Evolutionary conservation across 1,140 invertebrate species (phyloP).

Genomic region (Bombus fervidus): DNA sequence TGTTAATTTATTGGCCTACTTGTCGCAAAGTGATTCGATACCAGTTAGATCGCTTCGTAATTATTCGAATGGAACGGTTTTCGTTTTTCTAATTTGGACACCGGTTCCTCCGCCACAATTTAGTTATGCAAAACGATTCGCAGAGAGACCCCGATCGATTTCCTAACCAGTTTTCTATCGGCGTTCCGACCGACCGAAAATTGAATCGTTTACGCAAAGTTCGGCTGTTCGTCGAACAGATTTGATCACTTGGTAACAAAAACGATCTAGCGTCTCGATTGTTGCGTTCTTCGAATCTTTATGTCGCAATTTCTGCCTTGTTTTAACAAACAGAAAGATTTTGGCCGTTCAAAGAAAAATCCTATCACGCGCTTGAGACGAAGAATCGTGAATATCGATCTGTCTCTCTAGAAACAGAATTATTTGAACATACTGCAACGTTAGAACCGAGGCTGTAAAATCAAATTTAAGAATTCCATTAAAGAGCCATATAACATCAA

Average conservation of each 20-base stretch:
- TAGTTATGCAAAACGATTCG: background rate
- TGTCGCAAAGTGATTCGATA: conserved; percentile 45
- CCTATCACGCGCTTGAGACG: background rate
- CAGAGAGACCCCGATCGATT: no score
- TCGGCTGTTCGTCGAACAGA: no score
- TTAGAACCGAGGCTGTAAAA: background rate
- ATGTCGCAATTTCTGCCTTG: no score
- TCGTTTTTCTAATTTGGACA: background rate
- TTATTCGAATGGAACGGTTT: background rate
- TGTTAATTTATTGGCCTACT: conserved; percentile 72
- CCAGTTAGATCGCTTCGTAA: conserved; percentile 4
- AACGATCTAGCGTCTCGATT: no score
- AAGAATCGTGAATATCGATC: background rate
- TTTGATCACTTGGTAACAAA: no score
- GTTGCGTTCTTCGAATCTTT: no score
- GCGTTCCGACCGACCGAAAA: background rate
- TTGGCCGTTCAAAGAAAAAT: no score
- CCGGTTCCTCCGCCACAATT: background rate
- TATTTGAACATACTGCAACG: background rate
- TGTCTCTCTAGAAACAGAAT: background rate
- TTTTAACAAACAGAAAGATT: background rate
- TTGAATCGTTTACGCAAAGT: background rate
- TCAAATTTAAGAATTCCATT: background rate
- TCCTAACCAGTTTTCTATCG: background rate
- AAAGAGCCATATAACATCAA: background rate